Evolutionary conservation across 2,797 vertebrate genomes (phyloP), one percentile per base, ranked within the genome.

Genomic region (Chromis chromis): DNA sequence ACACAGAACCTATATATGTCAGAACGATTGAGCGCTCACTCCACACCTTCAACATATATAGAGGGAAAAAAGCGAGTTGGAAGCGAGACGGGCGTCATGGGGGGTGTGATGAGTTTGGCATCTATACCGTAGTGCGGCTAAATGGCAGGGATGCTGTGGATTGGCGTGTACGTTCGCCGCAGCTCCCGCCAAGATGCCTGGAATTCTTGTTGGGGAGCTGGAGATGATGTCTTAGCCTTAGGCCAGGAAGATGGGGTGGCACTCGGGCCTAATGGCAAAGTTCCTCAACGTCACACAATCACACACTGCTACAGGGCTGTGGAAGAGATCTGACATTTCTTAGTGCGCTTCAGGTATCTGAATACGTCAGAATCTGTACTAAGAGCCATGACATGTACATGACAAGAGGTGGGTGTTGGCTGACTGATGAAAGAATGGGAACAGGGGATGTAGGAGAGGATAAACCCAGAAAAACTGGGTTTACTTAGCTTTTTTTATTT

Each of bases 1-100:
- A 65, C 71, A 76, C 57, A 68, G 75, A 84, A 87, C 86, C 77
- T 86, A 91, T 87, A 92, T 86, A 85, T 91, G 90, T 93, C 91
- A 92, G 69, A 76, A 68, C 55, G 10, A 86, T 57, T 87, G 86
- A 86, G 65, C 40, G 12, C 80, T 85, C 70, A 52, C 70, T 59
- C 70, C 54, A 65, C 78, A 88, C 72, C 68, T 88, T 73, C 69
- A 75, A 76, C 56, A 60, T 84, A 83, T 75, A 86, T 14, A 2
- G 27, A 25, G 65, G 36, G 21, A 54, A 11, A 64, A 61, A 49
- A 59, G 39, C 3, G n/a, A 59, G 65, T 70, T 69, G 61, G 83
- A 67, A 82, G 81, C 42, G 33, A 73, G 67, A 78, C 39, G 33
- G 60, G 50, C 53, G 40, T 80, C 8, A 4, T 14, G 7, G 66